phyloP scores from a whole-genome alignment of 2,113 vertebrate genomes.

The Mirounga angustirostris region DNA sequence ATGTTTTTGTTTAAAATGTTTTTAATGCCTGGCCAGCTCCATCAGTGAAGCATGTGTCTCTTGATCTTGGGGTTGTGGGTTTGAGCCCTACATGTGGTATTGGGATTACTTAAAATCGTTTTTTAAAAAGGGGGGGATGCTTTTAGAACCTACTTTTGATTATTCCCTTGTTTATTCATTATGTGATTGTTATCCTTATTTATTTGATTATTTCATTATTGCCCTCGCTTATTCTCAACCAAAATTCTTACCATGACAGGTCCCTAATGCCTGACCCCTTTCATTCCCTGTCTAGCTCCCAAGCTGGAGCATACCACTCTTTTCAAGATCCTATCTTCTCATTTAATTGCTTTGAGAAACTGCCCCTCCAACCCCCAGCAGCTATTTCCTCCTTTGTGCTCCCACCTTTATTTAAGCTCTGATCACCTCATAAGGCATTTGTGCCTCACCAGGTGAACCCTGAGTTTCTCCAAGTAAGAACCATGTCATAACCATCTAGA shows the following conservation, averaged over 20 bases:
- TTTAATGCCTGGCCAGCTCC: neutral
- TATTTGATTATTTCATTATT: neutral
- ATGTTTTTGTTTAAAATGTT: neutral
- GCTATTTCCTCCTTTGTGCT: neutral
- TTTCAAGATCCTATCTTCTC: neutral
- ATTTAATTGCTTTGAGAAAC: neutral
- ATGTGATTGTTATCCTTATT: neutral
- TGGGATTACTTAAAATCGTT: neutral
- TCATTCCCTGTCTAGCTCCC: neutral
- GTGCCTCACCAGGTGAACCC: neutral
- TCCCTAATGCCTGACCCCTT: neutral
- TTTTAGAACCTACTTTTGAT: slow-evolving; percentile 9
- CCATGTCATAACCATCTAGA: neutral
- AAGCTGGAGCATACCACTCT: neutral
- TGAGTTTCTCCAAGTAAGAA: neutral
- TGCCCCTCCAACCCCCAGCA: neutral
- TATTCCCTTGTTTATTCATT: neutral
- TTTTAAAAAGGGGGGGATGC: neutral
- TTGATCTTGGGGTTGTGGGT: neutral
- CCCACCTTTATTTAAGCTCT: neutral
- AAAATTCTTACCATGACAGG: neutral
- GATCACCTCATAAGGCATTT: neutral
- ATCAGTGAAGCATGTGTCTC: neutral
- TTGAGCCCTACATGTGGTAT: neutral
- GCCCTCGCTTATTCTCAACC: neutral